A percentile compares a stretch with the other conserved stretches of the same genome.
These are phyloP conservation scores for Thymallus thymallus DNA, from an alignment of 2,113 vertebrate species.

Conservation along the genomic window DNA sequence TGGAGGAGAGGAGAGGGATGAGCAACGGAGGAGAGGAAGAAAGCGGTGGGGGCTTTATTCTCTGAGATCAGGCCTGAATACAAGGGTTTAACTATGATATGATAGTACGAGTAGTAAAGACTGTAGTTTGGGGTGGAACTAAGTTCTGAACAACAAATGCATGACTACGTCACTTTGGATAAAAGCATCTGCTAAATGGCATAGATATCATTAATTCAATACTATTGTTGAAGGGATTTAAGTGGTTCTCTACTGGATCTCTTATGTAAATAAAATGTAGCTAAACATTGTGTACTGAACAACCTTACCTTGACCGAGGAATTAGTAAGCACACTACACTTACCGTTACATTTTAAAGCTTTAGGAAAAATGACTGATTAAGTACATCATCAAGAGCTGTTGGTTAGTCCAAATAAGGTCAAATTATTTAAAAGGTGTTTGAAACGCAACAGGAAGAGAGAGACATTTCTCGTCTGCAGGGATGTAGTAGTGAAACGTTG, in stretches of 20 bases:
- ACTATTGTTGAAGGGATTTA: no score
- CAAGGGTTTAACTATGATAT: neutral
- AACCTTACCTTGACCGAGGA: neutral
- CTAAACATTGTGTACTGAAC: neutral
- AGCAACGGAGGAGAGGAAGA: neutral
- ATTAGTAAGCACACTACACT: neutral
- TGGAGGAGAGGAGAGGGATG: neutral
- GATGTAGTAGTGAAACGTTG: neutral
- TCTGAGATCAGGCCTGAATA: neutral
- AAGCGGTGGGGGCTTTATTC: no score
- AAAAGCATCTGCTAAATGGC: no score
- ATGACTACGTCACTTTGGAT: no score
- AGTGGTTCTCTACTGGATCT: no score
- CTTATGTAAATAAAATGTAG: no score
- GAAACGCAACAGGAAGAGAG: no score
- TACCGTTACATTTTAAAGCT: neutral
- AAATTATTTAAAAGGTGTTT: no score
- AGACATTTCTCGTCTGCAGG: neutral
- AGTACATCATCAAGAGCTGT: neutral
- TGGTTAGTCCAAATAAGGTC: neutral
- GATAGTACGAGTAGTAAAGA: no score
- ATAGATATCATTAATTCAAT: no score
- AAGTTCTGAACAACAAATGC: no score
- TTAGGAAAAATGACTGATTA: neutral
- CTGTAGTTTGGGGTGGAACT: no score